Percentiles rank a stretch among this genome's conserved stretches.
These are phyloP conservation scores for Alouatta palliata DNA, from an alignment of 2,113 vertebrate genomes.

Conservation along the genomic window DNA sequence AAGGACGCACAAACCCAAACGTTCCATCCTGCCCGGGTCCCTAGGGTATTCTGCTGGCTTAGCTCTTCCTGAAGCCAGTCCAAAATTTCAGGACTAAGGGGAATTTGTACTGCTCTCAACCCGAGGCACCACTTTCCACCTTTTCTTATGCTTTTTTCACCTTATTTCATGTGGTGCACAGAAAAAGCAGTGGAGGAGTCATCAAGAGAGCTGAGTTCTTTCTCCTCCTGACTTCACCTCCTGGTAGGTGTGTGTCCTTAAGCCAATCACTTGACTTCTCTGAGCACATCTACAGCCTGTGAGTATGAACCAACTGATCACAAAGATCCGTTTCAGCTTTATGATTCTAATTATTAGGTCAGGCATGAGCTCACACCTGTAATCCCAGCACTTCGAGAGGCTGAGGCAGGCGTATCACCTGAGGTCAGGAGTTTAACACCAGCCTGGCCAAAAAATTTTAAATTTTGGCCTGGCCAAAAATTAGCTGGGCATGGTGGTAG, in stretches of 20 bases:
- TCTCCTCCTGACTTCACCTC: not conserved
- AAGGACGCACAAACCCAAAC: slow-evolving; percentile 63
- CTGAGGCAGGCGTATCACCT: not conserved
- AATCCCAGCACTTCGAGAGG: not conserved
- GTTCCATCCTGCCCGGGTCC: slow-evolving; percentile 71
- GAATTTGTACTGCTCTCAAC: not conserved
- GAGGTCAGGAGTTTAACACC: not conserved
- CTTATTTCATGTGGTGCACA: not conserved
- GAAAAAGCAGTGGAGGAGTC: not conserved
- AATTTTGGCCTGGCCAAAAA: not conserved
- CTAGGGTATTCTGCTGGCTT: slow-evolving; percentile 61
- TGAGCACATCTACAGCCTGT: not conserved
- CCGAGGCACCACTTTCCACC: not conserved
- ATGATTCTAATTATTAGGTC: not conserved
- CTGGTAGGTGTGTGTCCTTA: not conserved
- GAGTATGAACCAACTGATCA: not conserved
- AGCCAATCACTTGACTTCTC: not conserved
- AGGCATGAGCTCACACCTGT: not conserved
- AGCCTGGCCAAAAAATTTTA: not conserved
- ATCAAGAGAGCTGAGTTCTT: not conserved
- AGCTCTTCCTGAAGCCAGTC: slow-evolving; percentile 56
- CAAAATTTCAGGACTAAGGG: slow-evolving; percentile 36
- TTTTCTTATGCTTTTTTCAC: not conserved
- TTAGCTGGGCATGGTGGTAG: not conserved
- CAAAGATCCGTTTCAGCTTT: not conserved